phyloP scores from a whole-genome alignment of 1,140 invertebrate genomes.

The Brachionus paranguensis region DNA sequence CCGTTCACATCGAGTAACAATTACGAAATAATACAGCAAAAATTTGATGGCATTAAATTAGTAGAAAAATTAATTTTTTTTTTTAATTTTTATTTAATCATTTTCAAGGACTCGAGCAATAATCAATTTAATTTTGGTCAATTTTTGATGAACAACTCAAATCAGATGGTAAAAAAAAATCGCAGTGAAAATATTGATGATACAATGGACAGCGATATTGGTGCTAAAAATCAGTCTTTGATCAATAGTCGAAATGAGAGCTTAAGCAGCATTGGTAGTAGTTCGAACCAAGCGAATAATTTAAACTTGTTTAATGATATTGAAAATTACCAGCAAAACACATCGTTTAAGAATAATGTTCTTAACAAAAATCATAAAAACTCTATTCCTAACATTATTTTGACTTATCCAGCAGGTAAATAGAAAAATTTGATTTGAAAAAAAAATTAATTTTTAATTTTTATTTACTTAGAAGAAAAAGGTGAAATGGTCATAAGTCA shows the following conservation, averaged over 20 bases:
- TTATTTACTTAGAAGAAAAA: not conserved
- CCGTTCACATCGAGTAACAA: not conserved
- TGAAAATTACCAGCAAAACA: not conserved
- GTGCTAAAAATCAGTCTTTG: constrained; percentile 13
- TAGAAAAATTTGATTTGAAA: not conserved
- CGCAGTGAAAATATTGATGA: not conserved
- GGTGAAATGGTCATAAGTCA: not conserved
- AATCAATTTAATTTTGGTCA: not conserved
- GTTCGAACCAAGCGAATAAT: not conserved
- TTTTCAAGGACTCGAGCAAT: not conserved
- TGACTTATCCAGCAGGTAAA: constrained; percentile 1
- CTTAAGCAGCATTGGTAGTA: constrained; percentile 28
- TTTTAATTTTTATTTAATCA: not conserved
- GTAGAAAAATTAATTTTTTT: not conserved
- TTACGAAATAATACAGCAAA: constrained; percentile 36
- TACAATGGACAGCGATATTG: not conserved
- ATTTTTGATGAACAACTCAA: not conserved
- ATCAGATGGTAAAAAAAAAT: not conserved
- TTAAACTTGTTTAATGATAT: not conserved
- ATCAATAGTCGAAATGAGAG: constrained; percentile 6
- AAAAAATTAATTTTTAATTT: not conserved
- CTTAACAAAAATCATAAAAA: constrained; percentile 25
- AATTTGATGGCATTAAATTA: constrained; percentile 31
- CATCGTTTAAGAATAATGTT: not conserved
- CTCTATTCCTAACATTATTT: constrained; percentile 37